These are phyloP conservation scores for Ophioninae sp. DNA, from an alignment of 2,888 invertebrate species.

Conservation along the genomic window DNA sequence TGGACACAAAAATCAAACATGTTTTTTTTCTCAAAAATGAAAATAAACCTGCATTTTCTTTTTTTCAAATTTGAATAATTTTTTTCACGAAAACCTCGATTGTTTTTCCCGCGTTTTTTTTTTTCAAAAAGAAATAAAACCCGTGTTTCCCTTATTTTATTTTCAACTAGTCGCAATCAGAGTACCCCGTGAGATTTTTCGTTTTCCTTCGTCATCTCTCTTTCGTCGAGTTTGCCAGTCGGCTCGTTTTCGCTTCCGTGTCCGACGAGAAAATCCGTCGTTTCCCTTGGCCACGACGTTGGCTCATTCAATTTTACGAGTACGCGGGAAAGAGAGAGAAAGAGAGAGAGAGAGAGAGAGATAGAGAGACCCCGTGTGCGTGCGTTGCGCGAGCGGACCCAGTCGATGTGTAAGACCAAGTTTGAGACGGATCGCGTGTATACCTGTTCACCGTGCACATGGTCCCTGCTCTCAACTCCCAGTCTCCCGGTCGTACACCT, in stretches of 20 bases:
- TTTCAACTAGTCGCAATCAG: slow-evolving; percentile 50
- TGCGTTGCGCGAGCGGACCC: too few species aligned
- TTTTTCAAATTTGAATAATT: too few species aligned
- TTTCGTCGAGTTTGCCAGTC: slow-evolving; percentile 1
- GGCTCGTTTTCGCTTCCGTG: slow-evolving; percentile 56
- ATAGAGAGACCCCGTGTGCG: too few species aligned
- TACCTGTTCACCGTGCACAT: slow-evolving; percentile 50
- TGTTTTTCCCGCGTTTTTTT: too few species aligned
- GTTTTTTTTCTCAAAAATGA: too few species aligned
- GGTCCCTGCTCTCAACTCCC: slow-evolving; percentile 16
- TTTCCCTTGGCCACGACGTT: slow-evolving; percentile 34
- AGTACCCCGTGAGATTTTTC: slow-evolving; percentile 36
- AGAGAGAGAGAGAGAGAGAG: too few species aligned
- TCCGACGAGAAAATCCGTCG: slow-evolving; percentile 65
- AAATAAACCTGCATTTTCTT: too few species aligned
- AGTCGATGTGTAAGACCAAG: slow-evolving; percentile 35
- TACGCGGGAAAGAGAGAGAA: neutral
- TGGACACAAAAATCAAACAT: too few species aligned
- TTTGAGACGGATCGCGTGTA: slow-evolving; percentile 25
- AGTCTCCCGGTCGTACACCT: slow-evolving; percentile 29
- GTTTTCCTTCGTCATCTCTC: neutral
- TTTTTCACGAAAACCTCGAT: too few species aligned
- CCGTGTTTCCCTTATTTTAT: slow-evolving; percentile 1
- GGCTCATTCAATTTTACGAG: slow-evolving; percentile 4
- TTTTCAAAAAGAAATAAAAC: too few species aligned